These are phyloP conservation scores for Protaetia brevitarsis DNA, from an alignment of 1,140 invertebrate genomes.

Conservation along the genomic window DNA sequence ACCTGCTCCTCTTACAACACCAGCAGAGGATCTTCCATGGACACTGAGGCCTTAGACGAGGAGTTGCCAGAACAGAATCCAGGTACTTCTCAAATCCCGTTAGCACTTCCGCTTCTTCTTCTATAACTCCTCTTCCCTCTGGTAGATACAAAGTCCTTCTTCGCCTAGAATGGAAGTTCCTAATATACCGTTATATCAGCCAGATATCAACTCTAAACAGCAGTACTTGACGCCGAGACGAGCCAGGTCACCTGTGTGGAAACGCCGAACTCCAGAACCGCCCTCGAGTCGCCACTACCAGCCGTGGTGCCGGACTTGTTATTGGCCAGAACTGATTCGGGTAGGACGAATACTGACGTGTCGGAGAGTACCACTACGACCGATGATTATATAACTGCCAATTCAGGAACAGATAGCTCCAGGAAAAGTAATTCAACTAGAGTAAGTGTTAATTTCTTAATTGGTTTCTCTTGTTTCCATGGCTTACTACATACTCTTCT, in stretches of 20 bases:
- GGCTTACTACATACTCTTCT: too few relatives aligned
- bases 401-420: constrained; percentile 63
- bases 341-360: constrained; percentile 71
- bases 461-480: too few relatives aligned
- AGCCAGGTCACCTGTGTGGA: constrained; percentile 37
- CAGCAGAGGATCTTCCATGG: constrained; percentile 80
- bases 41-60: constrained; percentile 75
- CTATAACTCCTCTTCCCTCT: not conserved
- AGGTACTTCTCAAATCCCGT: constrained; percentile 23
- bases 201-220: constrained; percentile 22
- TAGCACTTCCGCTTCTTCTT: too few relatives aligned
- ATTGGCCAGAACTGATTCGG: constrained; percentile 66
- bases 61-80: constrained; percentile 59
- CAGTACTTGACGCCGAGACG: constrained; percentile 29
- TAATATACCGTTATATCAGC: not conserved
- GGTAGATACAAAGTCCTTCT: constrained; percentile 26
- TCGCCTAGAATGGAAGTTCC: constrained; percentile 26
- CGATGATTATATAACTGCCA: constrained; percentile 85
- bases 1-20: constrained; percentile 72
- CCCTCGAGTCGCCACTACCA: constrained; percentile 37
- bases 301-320: constrained; percentile 46
- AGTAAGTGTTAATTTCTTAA: too few relatives aligned
- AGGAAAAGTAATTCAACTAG: constrained; percentile 47
- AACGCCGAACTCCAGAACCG: constrained; percentile 35
- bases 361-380: constrained; percentile 82